A percentile compares a stretch with the other conserved stretches of the same genome.
Evolutionary conservation across 2,888 invertebrate species (phyloP).

Genomic region (Polydrusus tereticollis): DNA sequence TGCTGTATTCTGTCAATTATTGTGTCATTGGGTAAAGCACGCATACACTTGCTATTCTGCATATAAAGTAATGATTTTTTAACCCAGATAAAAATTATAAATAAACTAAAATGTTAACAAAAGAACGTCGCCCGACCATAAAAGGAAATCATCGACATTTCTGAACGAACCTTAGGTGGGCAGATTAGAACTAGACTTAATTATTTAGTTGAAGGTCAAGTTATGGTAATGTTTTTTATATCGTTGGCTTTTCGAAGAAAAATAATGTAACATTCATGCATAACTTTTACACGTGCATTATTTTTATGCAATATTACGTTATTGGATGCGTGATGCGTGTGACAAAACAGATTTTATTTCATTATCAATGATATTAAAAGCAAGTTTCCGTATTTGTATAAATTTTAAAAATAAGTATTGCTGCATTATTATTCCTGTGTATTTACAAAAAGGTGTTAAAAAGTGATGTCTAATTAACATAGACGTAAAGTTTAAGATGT

Average conservation of each 20-base stretch:
- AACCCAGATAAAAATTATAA: neutral
- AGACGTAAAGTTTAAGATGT: neutral
- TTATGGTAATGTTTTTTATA: neutral
- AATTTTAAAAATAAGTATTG: slow-evolving; percentile 5
- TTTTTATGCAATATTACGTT: neutral
- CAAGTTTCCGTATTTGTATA: no score
- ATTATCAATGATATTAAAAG: no score
- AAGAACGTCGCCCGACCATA: neutral
- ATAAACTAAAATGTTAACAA: neutral
- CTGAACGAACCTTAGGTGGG: neutral
- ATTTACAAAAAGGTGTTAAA: slow-evolving; percentile 7
- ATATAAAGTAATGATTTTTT: neutral
- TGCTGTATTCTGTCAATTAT: no score
- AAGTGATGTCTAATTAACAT: neutral
- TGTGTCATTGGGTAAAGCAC: no score
- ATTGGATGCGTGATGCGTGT: no score
- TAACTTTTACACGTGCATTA: neutral
- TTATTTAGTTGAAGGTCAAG: neutral
- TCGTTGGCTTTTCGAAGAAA: neutral
- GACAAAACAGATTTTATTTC: no score
- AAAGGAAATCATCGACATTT: neutral
- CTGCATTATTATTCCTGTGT: neutral
- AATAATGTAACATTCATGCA: neutral
- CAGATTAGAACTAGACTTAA: neutral
- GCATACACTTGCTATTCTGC: neutral